phyloP scores from a whole-genome alignment of 2,113 vertebrate genomes.

The Eptesicus fuscus region DNA sequence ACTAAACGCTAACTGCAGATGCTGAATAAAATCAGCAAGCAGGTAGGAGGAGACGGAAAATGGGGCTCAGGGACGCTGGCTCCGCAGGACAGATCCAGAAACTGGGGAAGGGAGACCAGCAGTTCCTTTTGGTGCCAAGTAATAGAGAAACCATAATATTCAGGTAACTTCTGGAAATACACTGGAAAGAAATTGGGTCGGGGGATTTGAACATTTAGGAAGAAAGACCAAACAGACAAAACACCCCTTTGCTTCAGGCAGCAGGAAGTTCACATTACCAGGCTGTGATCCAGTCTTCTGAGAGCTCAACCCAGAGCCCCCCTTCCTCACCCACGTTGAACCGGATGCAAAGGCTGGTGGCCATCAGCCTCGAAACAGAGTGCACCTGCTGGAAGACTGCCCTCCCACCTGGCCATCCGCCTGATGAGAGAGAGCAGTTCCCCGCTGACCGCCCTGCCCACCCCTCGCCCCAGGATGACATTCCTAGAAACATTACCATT shows the following conservation, averaged over 20 bases:
- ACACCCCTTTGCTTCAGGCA: not conserved
- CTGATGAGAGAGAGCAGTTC: not conserved
- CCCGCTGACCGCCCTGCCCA: not conserved
- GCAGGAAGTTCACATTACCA: conserved; percentile 42
- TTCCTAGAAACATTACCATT: not conserved
- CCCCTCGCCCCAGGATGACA: not conserved
- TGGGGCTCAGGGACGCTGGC: not conserved
- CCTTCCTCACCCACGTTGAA: not conserved
- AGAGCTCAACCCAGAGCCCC: conserved; percentile 20
- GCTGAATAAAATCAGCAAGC: not conserved
- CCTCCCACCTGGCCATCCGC: not conserved
- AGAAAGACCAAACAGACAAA: not conserved
- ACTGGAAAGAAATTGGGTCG: not conserved
- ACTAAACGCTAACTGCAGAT: not conserved
- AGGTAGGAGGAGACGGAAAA: rapidly evolving
- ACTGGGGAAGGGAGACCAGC: not conserved
- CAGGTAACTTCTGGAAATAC: not conserved
- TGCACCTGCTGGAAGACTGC: conserved; percentile 33
- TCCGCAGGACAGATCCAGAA: not conserved
- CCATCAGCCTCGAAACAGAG: not conserved
- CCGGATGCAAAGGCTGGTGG: conserved; percentile 1
- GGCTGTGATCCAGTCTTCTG: conserved; percentile 32
- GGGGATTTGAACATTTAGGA: not conserved
- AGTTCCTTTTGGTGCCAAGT: not conserved
- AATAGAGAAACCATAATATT: not conserved